Conservation (phyloP, 2,888 invertebrate species). For the Tridacna crocea region DNA sequence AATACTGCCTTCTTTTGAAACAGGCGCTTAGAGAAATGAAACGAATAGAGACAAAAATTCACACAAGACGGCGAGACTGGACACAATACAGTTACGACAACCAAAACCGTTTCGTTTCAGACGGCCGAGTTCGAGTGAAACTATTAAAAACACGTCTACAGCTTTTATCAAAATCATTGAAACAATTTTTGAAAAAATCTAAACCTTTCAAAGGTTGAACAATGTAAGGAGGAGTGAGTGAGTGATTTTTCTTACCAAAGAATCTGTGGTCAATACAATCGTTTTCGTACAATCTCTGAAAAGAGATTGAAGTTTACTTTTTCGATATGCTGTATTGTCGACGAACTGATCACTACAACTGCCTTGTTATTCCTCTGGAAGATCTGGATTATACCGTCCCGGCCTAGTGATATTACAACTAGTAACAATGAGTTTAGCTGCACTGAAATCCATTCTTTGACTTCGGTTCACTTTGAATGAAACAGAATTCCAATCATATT, state of each 20-base stretch:
- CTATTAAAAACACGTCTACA: conserved; percentile 39
- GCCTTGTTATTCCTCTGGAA: no score
- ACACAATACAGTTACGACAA: conserved; percentile 27
- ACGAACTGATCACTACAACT: no score
- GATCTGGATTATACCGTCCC: no score
- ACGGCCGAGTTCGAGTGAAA: conserved; percentile 39
- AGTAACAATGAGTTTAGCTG: no score
- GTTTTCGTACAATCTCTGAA: no score
- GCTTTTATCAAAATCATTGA: conserved; percentile 38
- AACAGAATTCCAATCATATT: no score
- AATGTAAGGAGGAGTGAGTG: background rate
- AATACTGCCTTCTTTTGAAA: conserved; percentile 39
- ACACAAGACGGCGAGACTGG: conserved; percentile 54
- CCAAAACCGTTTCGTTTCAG: conserved; percentile 31
- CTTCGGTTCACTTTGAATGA: no score
- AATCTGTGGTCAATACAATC: no score
- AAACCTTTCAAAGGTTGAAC: background rate
- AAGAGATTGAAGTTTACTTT: no score
- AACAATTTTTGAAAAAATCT: conserved; percentile 32
- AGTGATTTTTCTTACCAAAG: background rate
- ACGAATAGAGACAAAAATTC: conserved; percentile 37
- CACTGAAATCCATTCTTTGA: no score
- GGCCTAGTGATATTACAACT: no score
- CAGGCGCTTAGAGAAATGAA: conserved; percentile 40
- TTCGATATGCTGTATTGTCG: no score